These are phyloP conservation scores for Alouatta palliata DNA, from an alignment of 2,113 vertebrate species.

Conservation along the genomic window DNA sequence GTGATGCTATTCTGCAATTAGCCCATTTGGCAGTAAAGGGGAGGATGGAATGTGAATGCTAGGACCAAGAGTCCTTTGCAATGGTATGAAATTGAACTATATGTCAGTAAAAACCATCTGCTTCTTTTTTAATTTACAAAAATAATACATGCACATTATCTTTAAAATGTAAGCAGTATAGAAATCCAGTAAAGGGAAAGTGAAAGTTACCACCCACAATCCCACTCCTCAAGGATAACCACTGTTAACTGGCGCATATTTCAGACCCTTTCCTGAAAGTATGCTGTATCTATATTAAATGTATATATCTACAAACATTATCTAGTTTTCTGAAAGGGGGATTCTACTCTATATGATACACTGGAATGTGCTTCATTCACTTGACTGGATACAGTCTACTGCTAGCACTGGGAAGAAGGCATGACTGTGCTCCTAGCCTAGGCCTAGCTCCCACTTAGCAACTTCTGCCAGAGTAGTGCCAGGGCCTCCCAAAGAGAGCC, in stretches of 20 bases:
- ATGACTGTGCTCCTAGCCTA: neutral
- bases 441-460: neutral
- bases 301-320: neutral
- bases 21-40: slow-evolving; percentile 4
- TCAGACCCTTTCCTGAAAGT: neutral
- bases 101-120: slow-evolving; percentile 7
- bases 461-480: neutral
- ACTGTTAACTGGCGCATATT: neutral
- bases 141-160: slow-evolving; percentile 2
- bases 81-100: slow-evolving; percentile 26
- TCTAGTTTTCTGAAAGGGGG: neutral
- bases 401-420: neutral
- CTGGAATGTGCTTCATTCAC: neutral
- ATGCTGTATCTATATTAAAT: neutral
- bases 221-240: neutral
- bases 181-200: slow-evolving; percentile 29
- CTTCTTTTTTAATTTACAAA: neutral
- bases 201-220: neutral
- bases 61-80: neutral
- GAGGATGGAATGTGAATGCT: neutral
- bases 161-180: slow-evolving; percentile 1
- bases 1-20: neutral
- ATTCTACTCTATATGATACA: neutral
- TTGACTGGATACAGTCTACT: neutral
- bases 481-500: neutral